Base-by-base conservation (phyloP, 2,113 vertebrate species). In the Triplophysa rosa region DNA sequence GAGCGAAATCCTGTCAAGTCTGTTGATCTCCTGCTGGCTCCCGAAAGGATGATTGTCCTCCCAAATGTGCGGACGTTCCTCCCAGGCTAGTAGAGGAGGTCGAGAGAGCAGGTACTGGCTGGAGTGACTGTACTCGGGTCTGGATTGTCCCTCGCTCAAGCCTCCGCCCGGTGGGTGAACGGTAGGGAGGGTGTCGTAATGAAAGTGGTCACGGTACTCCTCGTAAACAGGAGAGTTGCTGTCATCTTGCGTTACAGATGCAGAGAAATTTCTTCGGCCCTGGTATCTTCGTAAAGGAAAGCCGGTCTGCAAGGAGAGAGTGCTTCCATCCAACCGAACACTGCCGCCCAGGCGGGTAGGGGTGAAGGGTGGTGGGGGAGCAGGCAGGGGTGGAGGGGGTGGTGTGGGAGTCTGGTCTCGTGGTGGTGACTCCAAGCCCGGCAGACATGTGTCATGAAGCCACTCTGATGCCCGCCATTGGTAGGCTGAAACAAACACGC, bases 381-480 rank as follows among this genome's bases (percentile, higher is more conserved):
- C 13, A 74, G 84, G 14, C 67, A 79, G 75, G 13, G 79, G 68
- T 10, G 68, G 94, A 37, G 95, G 93, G 0, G 93, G 93, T 5
- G 94, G 71, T 92, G 93, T 91, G 84, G 94, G 94, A 79, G 58
- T 4, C 92, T 67, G 0, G 82, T 84, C 87, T 94, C 93, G 13
- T 91, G 93, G 75, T 87, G 91, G 83, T 92, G 94, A 93, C 87
- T 95, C 94, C 10, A 96, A 93, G 80, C 95, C 93, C 0, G 93
- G 94, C 75, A 95, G 86, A 52, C 91, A 92, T 17, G 93, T 87
- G 0, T 90, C 93, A 0, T 94, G 93, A 91, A 96, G 91, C 96
- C 97, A 98, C 80, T 96, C 95, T 1, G 95, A 94, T 23, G 95
- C 93, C 85, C 97, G 95, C 96, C 95, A 98, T 2, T 89, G 93